These are phyloP conservation scores for Montipora foliosa DNA, from an alignment of 64 coral and sea anemone genomes.

Conservation along the genomic window DNA sequence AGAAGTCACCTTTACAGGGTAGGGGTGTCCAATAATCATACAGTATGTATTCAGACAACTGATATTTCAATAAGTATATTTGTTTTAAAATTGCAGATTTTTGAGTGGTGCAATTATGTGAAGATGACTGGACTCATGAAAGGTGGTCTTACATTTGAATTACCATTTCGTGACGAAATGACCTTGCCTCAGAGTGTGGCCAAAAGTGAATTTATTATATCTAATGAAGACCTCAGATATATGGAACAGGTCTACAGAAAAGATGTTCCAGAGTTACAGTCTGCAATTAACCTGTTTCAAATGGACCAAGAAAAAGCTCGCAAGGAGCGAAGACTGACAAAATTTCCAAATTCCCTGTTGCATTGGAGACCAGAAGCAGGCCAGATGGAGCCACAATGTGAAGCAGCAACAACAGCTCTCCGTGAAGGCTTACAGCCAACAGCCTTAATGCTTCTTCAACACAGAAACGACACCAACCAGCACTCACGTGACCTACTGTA, in stretches of 20 bases:
- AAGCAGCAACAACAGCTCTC: too few species aligned
- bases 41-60: background rate
- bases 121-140: background rate
- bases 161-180: background rate
- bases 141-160: background rate
- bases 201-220: background rate
- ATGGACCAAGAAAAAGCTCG: background rate
- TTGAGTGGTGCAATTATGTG: background rate
- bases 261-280: background rate
- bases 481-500: too few species aligned
- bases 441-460: too few species aligned
- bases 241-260: background rate
- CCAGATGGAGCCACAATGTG: too few species aligned
- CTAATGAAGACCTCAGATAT: background rate
- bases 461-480: too few species aligned
- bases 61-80: background rate
- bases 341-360: too few species aligned
- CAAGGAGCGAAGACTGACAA: too few species aligned
- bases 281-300: background rate
- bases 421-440: too few species aligned
- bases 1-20: too few species aligned
- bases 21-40: background rate
- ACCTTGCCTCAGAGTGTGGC: background rate
- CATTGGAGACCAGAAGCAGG: too few species aligned
- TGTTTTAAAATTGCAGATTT: background rate